Conservation (phyloP, 2,888 invertebrate genomes). For the Eupithecia centaureata region DNA sequence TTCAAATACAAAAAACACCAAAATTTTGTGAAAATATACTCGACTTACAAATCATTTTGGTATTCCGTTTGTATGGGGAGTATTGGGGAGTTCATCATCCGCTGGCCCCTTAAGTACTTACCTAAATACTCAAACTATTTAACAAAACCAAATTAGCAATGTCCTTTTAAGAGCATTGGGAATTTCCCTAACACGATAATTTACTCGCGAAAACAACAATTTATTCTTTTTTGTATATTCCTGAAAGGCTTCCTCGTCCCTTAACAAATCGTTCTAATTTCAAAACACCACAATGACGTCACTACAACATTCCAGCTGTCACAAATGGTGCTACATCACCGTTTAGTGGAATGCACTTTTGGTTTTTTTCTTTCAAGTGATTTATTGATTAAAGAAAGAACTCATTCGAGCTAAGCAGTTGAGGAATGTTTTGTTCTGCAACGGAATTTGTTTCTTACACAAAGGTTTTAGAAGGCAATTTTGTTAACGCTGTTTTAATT, state of each 20-base stretch:
- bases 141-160: no score
- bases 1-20: no score
- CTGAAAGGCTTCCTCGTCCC: background rate
- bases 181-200: background rate
- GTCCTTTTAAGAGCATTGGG: background rate
- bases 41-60: no score
- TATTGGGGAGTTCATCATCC: no score
- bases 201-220: no score
- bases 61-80: no score
- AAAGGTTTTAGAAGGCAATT: conserved; percentile 1
- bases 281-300: conserved; percentile 25
- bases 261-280: conserved; percentile 18
- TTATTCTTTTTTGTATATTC: background rate
- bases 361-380: conserved; percentile 45
- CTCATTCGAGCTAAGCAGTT: conserved; percentile 33
- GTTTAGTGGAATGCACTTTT: conserved; percentile 46
- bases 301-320: conserved; percentile 37
- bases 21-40: no score
- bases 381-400: conserved; percentile 39
- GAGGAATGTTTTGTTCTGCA: conserved; percentile 29
- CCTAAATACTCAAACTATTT: background rate
- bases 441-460: conserved; percentile 12
- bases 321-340: conserved; percentile 42
- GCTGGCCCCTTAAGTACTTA: no score
- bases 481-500: background rate